Percentiles rank a stretch among this genome's conserved stretches.
These are phyloP conservation scores for Felis catus DNA, from an alignment of 2,113 vertebrate genomes.

Conservation along the genomic window F.catus_Fca126_mat1.0 CM031411.1:106716001-106716500, in stretches of 20 bases:
- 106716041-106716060: neutral
- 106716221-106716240: neutral
- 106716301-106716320: constrained; percentile 35
- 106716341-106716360: neutral
- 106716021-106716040: neutral
- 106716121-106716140: neutral
- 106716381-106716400: constrained; percentile 1
- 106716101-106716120: neutral
- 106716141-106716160: neutral
- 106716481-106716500: neutral
- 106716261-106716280: neutral
- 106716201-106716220: neutral
- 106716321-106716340: constrained; percentile 21
- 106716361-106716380: neutral
- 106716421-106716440: neutral
- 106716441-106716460: neutral
- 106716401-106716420: neutral
- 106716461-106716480: neutral
- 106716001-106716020: neutral
- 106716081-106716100: neutral
- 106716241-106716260: neutral
- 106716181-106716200: neutral
- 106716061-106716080: constrained; percentile 36
- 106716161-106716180: neutral
- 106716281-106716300: neutral